These are phyloP conservation scores for Megastigmus dorsalis DNA, from an alignment of 2,888 invertebrate species.

Conservation along the genomic window DNA sequence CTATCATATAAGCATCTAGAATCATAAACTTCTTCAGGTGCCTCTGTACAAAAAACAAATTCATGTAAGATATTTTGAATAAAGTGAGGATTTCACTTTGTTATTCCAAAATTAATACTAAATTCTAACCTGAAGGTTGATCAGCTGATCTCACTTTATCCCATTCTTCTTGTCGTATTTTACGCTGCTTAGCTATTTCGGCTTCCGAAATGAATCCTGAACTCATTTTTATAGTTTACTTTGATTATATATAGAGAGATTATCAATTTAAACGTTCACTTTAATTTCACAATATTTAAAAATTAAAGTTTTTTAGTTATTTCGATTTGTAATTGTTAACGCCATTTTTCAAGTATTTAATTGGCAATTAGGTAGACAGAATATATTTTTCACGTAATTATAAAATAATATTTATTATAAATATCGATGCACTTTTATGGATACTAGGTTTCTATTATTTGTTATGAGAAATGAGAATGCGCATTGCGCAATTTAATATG, in stretches of 20 bases:
- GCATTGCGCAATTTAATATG: no score
- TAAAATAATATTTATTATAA: no score
- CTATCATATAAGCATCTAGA: conserved; percentile 92
- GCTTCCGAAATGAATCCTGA: conserved; percentile 93
- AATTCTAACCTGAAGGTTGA: conserved; percentile 86
- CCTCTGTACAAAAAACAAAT: conserved; percentile 78
- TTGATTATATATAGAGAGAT: neutral
- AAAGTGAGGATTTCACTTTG: neutral
- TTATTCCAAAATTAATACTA: conserved; percentile 16
- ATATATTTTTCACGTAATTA: no score
- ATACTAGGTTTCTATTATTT: no score
- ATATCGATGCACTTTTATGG: no score
- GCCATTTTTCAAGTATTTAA: no score
- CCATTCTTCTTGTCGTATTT: conserved; percentile 95
- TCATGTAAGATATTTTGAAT: conserved; percentile 9
- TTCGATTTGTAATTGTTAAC: no score
- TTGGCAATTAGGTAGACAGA: no score
- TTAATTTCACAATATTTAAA: no score
- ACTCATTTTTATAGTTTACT: conserved; percentile 81
- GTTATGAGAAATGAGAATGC: no score
- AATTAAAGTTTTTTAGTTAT: no score
- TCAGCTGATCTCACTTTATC: conserved; percentile 93
- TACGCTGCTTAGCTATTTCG: conserved; percentile 87
- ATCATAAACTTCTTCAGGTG: conserved; percentile 91
- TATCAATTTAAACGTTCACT: neutral